Percentiles rank a stretch among this genome's conserved stretches.
Evolutionary conservation across 1,140 invertebrate species (phyloP).

Genomic region (Arctopsyche grandis): DNA sequence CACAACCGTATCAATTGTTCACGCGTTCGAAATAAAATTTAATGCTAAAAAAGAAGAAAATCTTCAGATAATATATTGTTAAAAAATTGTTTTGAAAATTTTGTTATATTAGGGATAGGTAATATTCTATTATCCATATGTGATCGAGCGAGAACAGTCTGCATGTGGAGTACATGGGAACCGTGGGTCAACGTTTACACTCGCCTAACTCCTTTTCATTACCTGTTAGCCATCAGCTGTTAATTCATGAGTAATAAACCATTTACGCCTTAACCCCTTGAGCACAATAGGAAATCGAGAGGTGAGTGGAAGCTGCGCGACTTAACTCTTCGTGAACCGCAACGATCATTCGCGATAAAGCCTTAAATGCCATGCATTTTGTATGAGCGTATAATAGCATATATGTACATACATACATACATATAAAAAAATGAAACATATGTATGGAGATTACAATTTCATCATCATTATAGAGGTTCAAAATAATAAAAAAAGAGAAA

Average conservation of each 20-base stretch:
- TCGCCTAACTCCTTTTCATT: conserved; percentile 43
- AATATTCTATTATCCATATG: conserved; percentile 19
- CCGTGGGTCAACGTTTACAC: conserved; percentile 36
- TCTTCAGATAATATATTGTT: too few relatives aligned
- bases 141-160: conserved; percentile 30
- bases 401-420: conserved; percentile 10
- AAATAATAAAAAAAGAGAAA: background rate
- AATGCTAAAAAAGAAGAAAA: too few relatives aligned
- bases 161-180: conserved; percentile 2
- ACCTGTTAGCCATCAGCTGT: conserved; percentile 37
- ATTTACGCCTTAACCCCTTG: conserved; percentile 38
- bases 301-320: conserved; percentile 10
- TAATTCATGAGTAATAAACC: conserved; percentile 43
- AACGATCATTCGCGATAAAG: conserved; percentile 34
- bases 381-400: background rate
- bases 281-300: conserved; percentile 41
- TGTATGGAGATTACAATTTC: conserved; percentile 10
- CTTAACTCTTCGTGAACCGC: conserved; percentile 35
- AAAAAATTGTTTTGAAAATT: too few relatives aligned
- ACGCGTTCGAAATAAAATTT: too few relatives aligned
- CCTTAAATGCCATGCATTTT: conserved; percentile 13
- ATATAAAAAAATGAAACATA: background rate
- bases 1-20: too few relatives aligned
- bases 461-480: background rate
- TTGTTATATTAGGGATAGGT: background rate